A percentile compares a stretch with the other conserved stretches of the same genome.
phyloP scores from a whole-genome alignment of 2,113 vertebrate genomes.

The Daphoenositta chrysoptera region DNA sequence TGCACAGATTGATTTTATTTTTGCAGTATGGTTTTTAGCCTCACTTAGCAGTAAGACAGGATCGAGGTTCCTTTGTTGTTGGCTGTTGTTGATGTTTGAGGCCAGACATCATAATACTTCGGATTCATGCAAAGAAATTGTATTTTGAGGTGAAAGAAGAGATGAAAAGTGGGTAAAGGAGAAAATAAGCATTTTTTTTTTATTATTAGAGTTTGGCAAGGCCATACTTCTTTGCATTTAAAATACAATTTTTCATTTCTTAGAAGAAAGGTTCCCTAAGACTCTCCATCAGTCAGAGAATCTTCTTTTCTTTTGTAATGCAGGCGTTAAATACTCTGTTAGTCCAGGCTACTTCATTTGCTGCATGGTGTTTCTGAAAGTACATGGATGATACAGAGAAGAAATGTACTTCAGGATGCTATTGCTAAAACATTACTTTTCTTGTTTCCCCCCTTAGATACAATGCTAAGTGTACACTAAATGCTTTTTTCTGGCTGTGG shows the following conservation, averaged over 20 bases:
- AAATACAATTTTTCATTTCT: background rate
- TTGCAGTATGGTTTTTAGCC: background rate
- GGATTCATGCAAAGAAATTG: background rate
- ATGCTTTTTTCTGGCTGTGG: background rate
- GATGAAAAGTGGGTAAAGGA: background rate
- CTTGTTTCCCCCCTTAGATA: background rate
- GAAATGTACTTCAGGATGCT: background rate
- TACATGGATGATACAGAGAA: background rate
- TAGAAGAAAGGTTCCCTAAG: background rate
- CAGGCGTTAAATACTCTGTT: background rate
- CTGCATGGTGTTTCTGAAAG: background rate
- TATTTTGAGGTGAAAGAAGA: background rate
- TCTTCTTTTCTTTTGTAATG: background rate
- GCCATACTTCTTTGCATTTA: background rate
- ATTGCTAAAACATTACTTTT: background rate
- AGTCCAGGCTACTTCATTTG: background rate
- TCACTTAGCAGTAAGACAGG: background rate
- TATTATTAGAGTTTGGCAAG: background rate
- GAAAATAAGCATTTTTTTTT: background rate
- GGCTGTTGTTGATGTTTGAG: rapidly evolving
- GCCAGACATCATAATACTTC: background rate
- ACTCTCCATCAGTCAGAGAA: background rate
- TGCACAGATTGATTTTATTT: background rate
- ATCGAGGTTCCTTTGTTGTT: background rate
- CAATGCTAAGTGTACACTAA: background rate